Evolutionary conservation across 2,113 vertebrate genomes (phyloP), one percentile per base, ranked within the genome.

Genomic region (Nycticorax nycticorax): DNA sequence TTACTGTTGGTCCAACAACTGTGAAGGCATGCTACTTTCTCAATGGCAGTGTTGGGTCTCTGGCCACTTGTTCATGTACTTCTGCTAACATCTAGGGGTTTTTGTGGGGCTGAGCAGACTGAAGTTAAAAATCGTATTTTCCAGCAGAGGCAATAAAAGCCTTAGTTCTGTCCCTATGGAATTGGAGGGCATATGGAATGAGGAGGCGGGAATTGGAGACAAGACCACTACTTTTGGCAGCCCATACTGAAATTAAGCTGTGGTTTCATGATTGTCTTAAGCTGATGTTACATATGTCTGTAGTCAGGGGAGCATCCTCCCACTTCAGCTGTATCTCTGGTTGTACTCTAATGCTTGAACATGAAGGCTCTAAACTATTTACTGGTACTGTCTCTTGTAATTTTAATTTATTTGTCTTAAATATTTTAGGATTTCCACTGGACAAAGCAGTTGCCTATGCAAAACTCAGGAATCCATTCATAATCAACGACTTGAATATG

Each of bases 361-460:
- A 37, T 59, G 16, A 64, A 63, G 4, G 1, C 64, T 81, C 32
- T 19, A 68, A 53, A 59, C 22, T 82, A 26, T 39, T 76, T 53
- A 43, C 52, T 71, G 13, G 3, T 55, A 6, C 24, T 22, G 3
- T 75, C 14, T 41, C 41, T 72, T 63, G 26, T 30, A 48, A 35
- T 75, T 97, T 92, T 96, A 68, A 97, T 94, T 88, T 98, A 71
- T 96, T 89, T 97, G 78, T 53, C 20, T 45, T 92, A 56, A 85
- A 76, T 41, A 37, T 97, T 97, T 85, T 95, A 99, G 99, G 99
- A 85, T 99, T 99, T 98, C 99, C 99, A 80, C 97, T 99, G 98
- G 99, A 99, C 98, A 99, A 99, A 98, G 99, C 99, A 69, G 99
- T 99, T 97, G 98, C 98, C 78, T 99, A 99, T 98, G 98, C 98